Base-by-base conservation (phyloP, 2,797 vertebrate species). In the Phrynocephalus forsythii region DNA sequence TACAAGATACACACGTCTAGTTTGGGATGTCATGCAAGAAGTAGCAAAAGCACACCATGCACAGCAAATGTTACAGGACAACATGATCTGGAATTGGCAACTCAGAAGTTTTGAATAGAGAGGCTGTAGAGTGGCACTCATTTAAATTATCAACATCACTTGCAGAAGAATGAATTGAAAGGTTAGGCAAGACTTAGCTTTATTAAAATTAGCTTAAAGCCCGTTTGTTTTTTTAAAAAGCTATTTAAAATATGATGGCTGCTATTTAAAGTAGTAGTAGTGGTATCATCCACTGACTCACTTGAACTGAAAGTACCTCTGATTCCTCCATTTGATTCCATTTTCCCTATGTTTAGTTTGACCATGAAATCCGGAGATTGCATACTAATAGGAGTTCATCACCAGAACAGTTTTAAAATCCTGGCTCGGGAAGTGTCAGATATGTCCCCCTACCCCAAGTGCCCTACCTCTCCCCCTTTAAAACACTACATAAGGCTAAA, bases 201-300 rank as follows among this genome's bases (percentile, higher is more conserved):
- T 83, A 81, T 88, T 84, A 90, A 90, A 26, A n/a, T 33, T 88
- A 85, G 48, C 79, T 79, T 77, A 67, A 68, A 81, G 81, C 60
- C 13, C 3, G 48, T 26, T 76, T 48, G 33, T 88, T 85, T 88
- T 88, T 88, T 79, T 82, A 71, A 77, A 20, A 15, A 50, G 50
- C n/a, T 88, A 88, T 85, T 88, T 69, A 84, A 71, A 82, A 85
- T 85, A 85, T 76, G 72, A 63, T 87, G 83, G 83, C 87, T 88
- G 87, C 87, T 88, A 88, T 69, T 85, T 82, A 85, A 85, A 69
- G 81, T 44, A 28, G 48, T 81, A 71, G 52, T 82, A 71, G 63
- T 85, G 78, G 72, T 68, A 69, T 52, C 33, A 56, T 81, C 87
- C 48, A 76, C 66, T 33, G 44, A 63, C 26, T 85, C 79, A 69